These are phyloP conservation scores for Terebella lapidaria DNA, from an alignment of 2,888 invertebrate species.

Conservation along the genomic window DNA sequence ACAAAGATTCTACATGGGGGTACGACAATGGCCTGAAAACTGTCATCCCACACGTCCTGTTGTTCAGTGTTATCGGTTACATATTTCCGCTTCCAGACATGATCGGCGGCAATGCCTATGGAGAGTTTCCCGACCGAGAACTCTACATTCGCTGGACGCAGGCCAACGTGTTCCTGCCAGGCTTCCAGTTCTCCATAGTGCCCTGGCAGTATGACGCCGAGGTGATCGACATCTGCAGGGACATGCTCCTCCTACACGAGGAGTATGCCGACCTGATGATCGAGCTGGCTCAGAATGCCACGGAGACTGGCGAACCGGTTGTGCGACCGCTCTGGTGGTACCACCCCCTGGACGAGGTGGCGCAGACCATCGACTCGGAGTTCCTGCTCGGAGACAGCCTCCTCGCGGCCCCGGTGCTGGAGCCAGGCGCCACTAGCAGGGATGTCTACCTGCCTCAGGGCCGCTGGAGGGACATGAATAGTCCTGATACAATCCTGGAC, in stretches of 20 bases:
- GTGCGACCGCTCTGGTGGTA: conserved; percentile 86
- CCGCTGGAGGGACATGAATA: conserved; percentile 16
- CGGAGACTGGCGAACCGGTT: conserved; percentile 65
- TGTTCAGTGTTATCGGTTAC: conserved; percentile 71
- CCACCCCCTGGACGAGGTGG: conserved; percentile 71
- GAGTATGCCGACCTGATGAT: conserved; percentile 28
- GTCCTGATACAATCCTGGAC: neutral
- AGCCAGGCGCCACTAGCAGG: conserved; percentile 33
- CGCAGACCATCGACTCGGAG: conserved; percentile 72
- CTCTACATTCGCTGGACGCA: conserved; percentile 72
- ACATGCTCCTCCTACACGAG: conserved; percentile 17
- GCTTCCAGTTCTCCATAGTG: conserved; percentile 72
- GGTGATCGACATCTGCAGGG: conserved; percentile 31
- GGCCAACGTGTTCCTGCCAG: conserved; percentile 22
- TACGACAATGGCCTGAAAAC: conserved; percentile 67
- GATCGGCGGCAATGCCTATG: conserved; percentile 70
- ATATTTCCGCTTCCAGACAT: conserved; percentile 87
- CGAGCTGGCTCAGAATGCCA: conserved; percentile 31
- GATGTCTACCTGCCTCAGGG: conserved; percentile 36
- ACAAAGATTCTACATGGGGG: conserved; percentile 74
- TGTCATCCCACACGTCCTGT: conserved; percentile 75
- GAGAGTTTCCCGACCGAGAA: conserved; percentile 32
- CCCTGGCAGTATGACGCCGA: conserved; percentile 81
- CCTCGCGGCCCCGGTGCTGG: conserved; percentile 47
- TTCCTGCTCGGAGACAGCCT: conserved; percentile 46